Evolutionary conservation across 2,113 vertebrate species (phyloP).

Genomic region (Amia ocellicauda): DNA sequence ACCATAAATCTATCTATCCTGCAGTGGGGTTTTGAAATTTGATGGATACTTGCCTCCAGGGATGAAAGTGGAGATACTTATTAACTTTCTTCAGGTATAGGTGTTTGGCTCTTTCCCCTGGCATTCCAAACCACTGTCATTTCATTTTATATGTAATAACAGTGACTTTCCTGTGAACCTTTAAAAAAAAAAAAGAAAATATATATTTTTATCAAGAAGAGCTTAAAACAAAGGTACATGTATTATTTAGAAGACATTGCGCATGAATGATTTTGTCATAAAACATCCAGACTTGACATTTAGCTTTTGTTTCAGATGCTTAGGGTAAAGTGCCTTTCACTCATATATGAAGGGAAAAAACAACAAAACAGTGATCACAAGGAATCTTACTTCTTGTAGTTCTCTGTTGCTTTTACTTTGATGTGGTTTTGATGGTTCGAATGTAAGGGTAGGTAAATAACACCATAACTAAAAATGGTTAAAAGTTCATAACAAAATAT

Average conservation of each 20-base stretch:
- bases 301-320: constrained; percentile 46
- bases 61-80: constrained; percentile 10
- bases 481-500: too few relatives aligned
- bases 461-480: too few relatives aligned
- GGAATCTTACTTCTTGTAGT: too few relatives aligned
- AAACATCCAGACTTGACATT: constrained; percentile 53
- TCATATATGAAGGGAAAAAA: constrained; percentile 41
- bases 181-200: constrained; percentile 12
- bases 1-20: too few relatives aligned
- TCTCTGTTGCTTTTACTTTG: too few relatives aligned
- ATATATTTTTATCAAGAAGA: constrained; percentile 30
- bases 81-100: too few relatives aligned
- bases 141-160: constrained; percentile 18
- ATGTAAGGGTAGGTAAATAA: too few relatives aligned
- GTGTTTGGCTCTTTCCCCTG: constrained; percentile 12
- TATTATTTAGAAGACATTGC: constrained; percentile 56
- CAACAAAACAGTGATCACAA: too few relatives aligned
- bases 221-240: constrained; percentile 42
- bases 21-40: constrained; percentile 23
- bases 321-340: constrained; percentile 36
- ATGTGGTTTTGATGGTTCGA: too few relatives aligned
- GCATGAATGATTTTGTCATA: constrained; percentile 40
- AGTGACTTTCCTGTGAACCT: constrained; percentile 31
- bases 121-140: not conserved
- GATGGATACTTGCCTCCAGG: constrained; percentile 24